Evolutionary conservation across 2,797 vertebrate species (phyloP).

Genomic region (Scomberomorus guttatus): DNA sequence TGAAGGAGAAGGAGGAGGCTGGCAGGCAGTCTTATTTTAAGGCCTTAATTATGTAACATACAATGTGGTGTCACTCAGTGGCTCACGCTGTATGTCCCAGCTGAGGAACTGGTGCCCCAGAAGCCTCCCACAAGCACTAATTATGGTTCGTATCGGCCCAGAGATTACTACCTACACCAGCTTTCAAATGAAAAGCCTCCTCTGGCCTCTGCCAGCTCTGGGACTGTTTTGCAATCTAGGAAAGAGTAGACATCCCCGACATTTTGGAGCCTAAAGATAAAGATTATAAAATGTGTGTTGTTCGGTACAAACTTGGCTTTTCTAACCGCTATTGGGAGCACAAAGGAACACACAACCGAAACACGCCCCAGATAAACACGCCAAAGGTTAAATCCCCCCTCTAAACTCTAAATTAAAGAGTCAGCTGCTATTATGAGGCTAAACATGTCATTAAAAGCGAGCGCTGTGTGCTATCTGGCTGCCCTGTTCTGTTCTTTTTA

Average conservation of each 20-base stretch:
- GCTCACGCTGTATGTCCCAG: constrained; percentile 52
- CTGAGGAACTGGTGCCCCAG: constrained; percentile 60
- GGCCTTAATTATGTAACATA: constrained; percentile 68
- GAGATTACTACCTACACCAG: constrained; percentile 73
- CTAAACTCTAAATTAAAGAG: constrained; percentile 74
- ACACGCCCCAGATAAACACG: constrained; percentile 43
- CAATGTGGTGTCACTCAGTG: constrained; percentile 62
- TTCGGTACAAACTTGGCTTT: constrained; percentile 29
- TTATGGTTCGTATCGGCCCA: constrained; percentile 73
- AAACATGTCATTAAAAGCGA: constrained; percentile 78
- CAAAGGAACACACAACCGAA: constrained; percentile 24
- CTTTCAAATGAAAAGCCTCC: constrained; percentile 66
- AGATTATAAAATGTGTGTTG: constrained; percentile 22
- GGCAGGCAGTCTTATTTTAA: constrained; percentile 67
- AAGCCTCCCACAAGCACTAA: constrained; percentile 71
- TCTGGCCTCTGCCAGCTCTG: constrained; percentile 50
- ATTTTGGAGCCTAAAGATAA: constrained; percentile 44
- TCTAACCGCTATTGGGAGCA: not conserved
- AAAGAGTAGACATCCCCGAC: constrained; percentile 31
- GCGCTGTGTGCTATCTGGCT: constrained; percentile 64
- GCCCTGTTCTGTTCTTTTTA: constrained; percentile 73
- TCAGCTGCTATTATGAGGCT: constrained; percentile 66
- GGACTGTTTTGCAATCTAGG: constrained; percentile 27
- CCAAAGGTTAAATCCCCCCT: constrained; percentile 45
- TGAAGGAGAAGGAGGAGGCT: constrained; percentile 15